Base-by-base conservation (phyloP, 2,888 invertebrate species). In the Drosophila atripex region DNA sequence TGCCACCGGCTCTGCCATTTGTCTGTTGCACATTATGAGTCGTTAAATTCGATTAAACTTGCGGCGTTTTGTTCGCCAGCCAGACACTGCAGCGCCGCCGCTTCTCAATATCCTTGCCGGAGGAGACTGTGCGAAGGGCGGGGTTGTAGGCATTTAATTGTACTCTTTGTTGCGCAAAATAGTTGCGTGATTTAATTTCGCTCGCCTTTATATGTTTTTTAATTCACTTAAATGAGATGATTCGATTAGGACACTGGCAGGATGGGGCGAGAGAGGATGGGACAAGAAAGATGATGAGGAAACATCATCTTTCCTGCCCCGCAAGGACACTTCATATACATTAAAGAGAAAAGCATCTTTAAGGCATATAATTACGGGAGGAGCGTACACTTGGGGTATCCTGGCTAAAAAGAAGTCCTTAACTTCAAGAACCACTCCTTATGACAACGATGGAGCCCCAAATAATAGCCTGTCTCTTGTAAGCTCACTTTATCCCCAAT, bases 1-100 rank as follows among this genome's bases (percentile, higher is more conserved):
- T 32, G 21, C 43, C 18, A 18, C 38, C 47, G 35, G 45, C 35
- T 28, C 35, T 46, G 41, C 61, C 71, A 71, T 73, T 79, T 86
- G 88, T 88, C 89, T 89, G 84, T 76, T 86, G 87, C 84, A 87
- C 82, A 88, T 89, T 89, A 89, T 85, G 87, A 89, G 88, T 86
- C 80, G 84, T 88, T 85, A 75, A 88, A 90, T 89, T 90, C 87
- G 89, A 90, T 90, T 89, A 90, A 86, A 83, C 77, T 84, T 86
- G 89, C 76, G 88, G 88, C 75, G 74, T 79, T 78, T 73, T 69
- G 32, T 63, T 47, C 61, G 55, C 21, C 18, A 18, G 18, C 54
- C 50, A 54, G 73, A 49, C 58, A 39, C 46, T 70, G 71, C 76
- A 73, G 71, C 66, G 69, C 52, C 51, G 45, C 55, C 45, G 45